Base-by-base conservation (phyloP, 2,113 vertebrate genomes). In the Condylura cristata region DNA sequence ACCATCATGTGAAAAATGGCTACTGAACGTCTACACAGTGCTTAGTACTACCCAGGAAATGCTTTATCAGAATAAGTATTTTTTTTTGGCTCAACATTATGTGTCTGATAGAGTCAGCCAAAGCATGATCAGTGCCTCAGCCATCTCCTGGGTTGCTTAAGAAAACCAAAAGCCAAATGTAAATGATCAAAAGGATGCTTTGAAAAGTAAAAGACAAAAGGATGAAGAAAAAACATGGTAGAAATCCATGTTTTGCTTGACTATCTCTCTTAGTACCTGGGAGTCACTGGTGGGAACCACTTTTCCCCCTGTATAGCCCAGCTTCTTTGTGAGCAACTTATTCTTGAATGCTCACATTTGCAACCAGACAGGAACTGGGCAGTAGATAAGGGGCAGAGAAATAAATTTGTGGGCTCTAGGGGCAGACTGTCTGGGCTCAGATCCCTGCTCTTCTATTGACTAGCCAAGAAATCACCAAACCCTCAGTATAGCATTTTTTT, bases 11-110 rank as follows among this genome's bases (percentile, higher is more conserved):
- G n/a, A n/a, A 30, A 90, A 78, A 26, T 63, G 28, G 75, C n/a
- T 76, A 32, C 34, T n/a, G 48, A 83, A n/a, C 75, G 30, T 3
- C 2, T 9, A 18, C 26, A 41, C 17, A 79, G 18, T 24, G 20
- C 18, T 85, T n/a, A 51, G 26, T 78, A 37, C 20, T 34, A 58
- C 60, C 37, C 58, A 90, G 75, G 56, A 53, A 75, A 39, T 58
- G 34, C 41, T 53, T 51, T 74, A n/a, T 72, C 44, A 90, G 66
- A 88, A 86, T 65, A 71, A 86, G 66, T 93, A 78, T 39, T 44
- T 90, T 70, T 84, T 82, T 58, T 88, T 93, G 80, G 80, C 37
- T 92, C 65, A 46, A 0, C 78, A 82, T 94, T 78, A 90, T 88
- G 80, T 89, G 24, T 92, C 70, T 95, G 82, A 66, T 63, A 56